A percentile compares a stretch with the other conserved stretches of the same genome.
phyloP scores from a whole-genome alignment of 1,140 invertebrate genomes.

The Pachyrhynchus sulphureomaculatus region DNA sequence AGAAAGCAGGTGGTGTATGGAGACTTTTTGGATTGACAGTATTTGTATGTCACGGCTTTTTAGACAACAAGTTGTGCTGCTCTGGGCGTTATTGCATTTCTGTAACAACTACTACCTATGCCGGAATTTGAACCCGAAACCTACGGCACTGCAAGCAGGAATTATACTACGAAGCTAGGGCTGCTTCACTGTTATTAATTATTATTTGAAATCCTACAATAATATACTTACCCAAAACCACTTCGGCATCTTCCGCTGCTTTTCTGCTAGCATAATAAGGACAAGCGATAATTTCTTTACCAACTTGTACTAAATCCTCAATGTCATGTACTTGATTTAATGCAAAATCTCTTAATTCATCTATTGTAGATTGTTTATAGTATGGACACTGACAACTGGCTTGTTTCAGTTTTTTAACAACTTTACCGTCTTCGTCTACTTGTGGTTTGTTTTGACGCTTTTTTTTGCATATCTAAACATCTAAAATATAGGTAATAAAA shows the following conservation, averaged over 20 bases:
- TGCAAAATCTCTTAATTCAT: slow-evolving; percentile 64
- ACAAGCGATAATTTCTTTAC: slow-evolving; percentile 75
- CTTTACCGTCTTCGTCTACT: slow-evolving; percentile 61
- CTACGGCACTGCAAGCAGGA: no score
- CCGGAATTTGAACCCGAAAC: no score
- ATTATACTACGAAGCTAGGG: not conserved
- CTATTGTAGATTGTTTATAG: slow-evolving; percentile 65
- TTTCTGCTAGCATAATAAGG: slow-evolving; percentile 87
- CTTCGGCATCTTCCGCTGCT: slow-evolving; percentile 77
- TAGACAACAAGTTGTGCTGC: no score
- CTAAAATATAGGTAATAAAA: no score
- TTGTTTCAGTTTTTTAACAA: slow-evolving; percentile 59
- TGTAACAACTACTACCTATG: no score
- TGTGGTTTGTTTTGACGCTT: slow-evolving; percentile 60
- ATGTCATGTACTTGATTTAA: slow-evolving; percentile 80
- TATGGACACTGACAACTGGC: slow-evolving; percentile 64
- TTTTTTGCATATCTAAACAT: slow-evolving; percentile 86
- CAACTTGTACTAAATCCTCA: slow-evolving; percentile 78
- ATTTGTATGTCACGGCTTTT: no score
- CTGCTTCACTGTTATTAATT: no score
- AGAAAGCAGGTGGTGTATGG: no score
- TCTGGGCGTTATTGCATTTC: no score
- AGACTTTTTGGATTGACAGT: no score
- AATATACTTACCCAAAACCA: slow-evolving; percentile 59
- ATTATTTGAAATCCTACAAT: no score